These are phyloP conservation scores for Oscheius myriophilus DNA, from an alignment of 2,888 invertebrate genomes.

Conservation along the genomic window DNA sequence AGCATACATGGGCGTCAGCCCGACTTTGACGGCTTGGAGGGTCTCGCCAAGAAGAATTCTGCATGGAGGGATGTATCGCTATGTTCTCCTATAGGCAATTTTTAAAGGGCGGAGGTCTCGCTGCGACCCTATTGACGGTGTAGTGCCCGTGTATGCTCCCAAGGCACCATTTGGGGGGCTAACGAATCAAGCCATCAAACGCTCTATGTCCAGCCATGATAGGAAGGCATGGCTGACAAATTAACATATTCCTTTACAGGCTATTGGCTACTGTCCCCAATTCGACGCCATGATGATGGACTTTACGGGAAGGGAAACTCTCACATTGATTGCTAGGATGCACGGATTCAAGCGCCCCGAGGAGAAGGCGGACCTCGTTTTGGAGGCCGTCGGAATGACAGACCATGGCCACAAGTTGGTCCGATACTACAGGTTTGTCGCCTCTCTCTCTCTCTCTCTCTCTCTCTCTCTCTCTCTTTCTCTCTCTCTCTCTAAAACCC, in stretches of 20 bases:
- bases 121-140: too few species aligned
- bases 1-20: too few species aligned
- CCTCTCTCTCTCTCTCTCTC: neutral
- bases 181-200: too few species aligned
- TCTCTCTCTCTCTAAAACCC: neutral
- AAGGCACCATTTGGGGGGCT: too few species aligned
- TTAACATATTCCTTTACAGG: slow-evolving; percentile 14
- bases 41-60: too few species aligned
- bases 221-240: too few species aligned
- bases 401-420: slow-evolving; percentile 60
- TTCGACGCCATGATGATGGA: slow-evolving; percentile 67
- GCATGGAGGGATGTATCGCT: too few species aligned
- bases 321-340: slow-evolving; percentile 56
- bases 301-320: slow-evolving; percentile 61
- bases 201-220: too few species aligned
- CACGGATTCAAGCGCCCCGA: slow-evolving; percentile 47
- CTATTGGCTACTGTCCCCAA: slow-evolving; percentile 68
- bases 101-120: too few species aligned
- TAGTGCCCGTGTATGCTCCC: too few species aligned
- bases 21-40: too few species aligned
- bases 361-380: slow-evolving; percentile 45
- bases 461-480: slow-evolving; percentile 8
- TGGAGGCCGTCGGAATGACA: slow-evolving; percentile 58
- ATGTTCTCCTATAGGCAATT: too few species aligned
- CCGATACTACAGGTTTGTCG: slow-evolving; percentile 33